Conservation (phyloP, 2,888 invertebrate genomes). For the Plebejus anna region DNA sequence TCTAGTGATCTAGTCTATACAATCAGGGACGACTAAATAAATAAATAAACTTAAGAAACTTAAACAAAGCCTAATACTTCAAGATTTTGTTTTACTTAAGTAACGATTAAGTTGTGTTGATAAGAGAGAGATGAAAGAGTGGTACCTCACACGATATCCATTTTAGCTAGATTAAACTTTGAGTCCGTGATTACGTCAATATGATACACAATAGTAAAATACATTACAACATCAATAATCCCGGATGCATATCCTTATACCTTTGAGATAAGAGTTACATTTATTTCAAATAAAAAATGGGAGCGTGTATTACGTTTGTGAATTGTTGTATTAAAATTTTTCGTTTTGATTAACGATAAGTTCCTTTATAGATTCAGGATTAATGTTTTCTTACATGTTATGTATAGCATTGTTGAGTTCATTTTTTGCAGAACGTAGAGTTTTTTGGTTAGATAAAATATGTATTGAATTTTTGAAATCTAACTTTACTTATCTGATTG, state of each 20-base stretch:
- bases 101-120: neutral
- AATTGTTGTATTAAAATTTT: slow-evolving; percentile 63
- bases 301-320: slow-evolving; percentile 18
- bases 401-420: slow-evolving; percentile 52
- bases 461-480: neutral
- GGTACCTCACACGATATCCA: neutral
- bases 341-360: slow-evolving; percentile 62
- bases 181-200: slow-evolving; percentile 51
- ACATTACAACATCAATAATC: slow-evolving; percentile 31
- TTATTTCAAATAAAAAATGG: neutral
- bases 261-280: slow-evolving; percentile 47
- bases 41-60: neutral
- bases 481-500: neutral
- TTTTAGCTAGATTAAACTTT: neutral
- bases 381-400: slow-evolving; percentile 61
- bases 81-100: neutral
- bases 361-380: slow-evolving; percentile 59
- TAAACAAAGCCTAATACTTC: too few relatives aligned
- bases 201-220: slow-evolving; percentile 46
- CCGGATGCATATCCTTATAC: slow-evolving; percentile 47
- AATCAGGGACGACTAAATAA: neutral
- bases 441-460: neutral
- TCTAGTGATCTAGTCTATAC: slow-evolving; percentile 49
- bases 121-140: neutral
- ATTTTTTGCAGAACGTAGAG: neutral